These are phyloP conservation scores for Machaerirhynchus nigripectus DNA, from an alignment of 2,113 vertebrate genomes.

Conservation along the genomic window DNA sequence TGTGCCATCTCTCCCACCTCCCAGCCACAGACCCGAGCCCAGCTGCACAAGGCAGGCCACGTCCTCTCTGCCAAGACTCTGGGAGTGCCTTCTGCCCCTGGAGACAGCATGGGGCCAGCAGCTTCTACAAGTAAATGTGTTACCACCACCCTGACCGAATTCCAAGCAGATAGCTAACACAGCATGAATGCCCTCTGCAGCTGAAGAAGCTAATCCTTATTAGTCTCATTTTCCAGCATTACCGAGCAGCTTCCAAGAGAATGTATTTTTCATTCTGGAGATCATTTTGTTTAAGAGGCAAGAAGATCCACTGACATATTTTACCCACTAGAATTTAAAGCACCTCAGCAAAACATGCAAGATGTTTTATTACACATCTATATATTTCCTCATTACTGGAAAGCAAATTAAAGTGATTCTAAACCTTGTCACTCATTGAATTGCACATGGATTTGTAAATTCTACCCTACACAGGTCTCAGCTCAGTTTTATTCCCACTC, in stretches of 20 bases:
- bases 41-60: background rate
- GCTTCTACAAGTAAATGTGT: background rate
- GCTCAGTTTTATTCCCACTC: background rate
- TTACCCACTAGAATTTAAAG: background rate
- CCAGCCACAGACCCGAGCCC: background rate
- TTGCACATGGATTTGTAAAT: background rate
- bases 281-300: background rate
- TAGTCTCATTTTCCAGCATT: background rate
- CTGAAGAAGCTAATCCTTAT: background rate
- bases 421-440: background rate
- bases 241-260: background rate
- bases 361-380: background rate
- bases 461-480: background rate
- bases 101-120: background rate
- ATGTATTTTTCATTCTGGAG: background rate
- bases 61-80: background rate
- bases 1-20: fast-evolving
- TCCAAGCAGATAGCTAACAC: background rate
- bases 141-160: background rate
- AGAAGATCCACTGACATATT: background rate
- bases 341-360: background rate
- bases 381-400: background rate
- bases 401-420: background rate
- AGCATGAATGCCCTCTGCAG: background rate
- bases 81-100: background rate